phyloP scores from a whole-genome alignment of 2,113 vertebrate genomes.

The Cephalopterus ornatus region DNA sequence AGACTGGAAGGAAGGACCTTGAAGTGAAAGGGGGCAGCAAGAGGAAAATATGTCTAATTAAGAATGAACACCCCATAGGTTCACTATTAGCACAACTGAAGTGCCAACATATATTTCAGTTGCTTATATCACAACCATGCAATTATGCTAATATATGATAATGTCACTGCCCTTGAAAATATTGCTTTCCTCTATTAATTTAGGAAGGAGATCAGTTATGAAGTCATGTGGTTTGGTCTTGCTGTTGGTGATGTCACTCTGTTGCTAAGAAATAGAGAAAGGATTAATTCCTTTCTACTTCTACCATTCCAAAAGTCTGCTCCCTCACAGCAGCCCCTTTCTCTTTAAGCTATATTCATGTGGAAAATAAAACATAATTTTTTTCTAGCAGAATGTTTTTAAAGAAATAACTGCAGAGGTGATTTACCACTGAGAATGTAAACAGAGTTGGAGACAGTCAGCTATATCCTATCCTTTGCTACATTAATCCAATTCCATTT shows the following conservation, averaged over 20 bases:
- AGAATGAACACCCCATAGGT: neutral
- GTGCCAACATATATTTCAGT: neutral
- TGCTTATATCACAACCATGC: neutral
- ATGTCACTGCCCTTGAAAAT: neutral
- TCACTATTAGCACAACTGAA: neutral
- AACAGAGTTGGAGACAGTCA: neutral
- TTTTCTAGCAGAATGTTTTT: neutral
- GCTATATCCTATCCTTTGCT: neutral
- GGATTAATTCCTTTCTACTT: neutral
- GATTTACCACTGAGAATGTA: neutral
- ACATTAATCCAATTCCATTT: slow-evolving; percentile 9
- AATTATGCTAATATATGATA: neutral
- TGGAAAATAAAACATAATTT: neutral
- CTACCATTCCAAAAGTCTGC: neutral
- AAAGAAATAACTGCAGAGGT: neutral
- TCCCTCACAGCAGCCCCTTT: neutral
- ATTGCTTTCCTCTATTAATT: neutral
- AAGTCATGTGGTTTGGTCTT: neutral
- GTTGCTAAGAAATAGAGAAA: neutral
- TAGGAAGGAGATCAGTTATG: neutral
- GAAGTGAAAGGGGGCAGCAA: neutral
- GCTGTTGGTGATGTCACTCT: neutral
- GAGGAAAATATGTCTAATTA: neutral
- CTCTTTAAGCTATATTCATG: neutral
- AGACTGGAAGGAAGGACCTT: neutral